A percentile compares a stretch with the other conserved stretches of the same genome.
These are phyloP conservation scores for Sinhomidia bicolor DNA, from an alignment of 2,888 invertebrate genomes.

Conservation along the genomic window DNA sequence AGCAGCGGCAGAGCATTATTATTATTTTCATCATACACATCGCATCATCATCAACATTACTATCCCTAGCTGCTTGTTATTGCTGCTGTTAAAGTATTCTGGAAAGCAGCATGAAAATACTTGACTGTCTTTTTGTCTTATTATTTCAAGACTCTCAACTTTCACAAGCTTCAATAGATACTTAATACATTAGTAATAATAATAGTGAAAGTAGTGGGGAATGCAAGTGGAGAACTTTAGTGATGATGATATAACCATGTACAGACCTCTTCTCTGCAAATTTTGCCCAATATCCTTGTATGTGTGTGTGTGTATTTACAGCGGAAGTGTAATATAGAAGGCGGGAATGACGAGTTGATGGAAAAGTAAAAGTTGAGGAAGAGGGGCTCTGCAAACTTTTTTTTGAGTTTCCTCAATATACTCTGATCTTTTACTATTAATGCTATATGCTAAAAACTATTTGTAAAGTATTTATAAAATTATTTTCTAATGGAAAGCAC, in stretches of 20 bases:
- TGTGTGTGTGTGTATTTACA: neutral
- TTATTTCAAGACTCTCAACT: neutral
- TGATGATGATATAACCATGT: neutral
- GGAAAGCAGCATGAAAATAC: neutral
- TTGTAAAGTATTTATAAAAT: neutral
- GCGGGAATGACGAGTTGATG: neutral
- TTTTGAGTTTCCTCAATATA: neutral
- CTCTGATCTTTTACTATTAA: neutral
- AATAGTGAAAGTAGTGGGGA: neutral
- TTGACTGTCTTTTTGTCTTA: neutral
- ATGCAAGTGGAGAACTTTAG: neutral
- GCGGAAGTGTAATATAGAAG: neutral
- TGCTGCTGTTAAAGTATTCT: slow-evolving; percentile 28
- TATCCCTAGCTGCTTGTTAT: slow-evolving; percentile 9
- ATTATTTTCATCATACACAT: neutral
- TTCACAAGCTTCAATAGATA: neutral
- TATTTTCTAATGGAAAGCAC: neutral
- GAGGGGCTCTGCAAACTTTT: neutral
- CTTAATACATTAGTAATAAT: neutral
- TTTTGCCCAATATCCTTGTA: neutral
- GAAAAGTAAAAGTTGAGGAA: neutral
- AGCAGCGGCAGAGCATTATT: neutral
- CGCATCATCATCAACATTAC: neutral
- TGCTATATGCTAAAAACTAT: neutral
- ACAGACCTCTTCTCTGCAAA: neutral